phyloP scores from a whole-genome alignment of 2,797 vertebrate genomes.

The Anisognathus igniventris region DNA sequence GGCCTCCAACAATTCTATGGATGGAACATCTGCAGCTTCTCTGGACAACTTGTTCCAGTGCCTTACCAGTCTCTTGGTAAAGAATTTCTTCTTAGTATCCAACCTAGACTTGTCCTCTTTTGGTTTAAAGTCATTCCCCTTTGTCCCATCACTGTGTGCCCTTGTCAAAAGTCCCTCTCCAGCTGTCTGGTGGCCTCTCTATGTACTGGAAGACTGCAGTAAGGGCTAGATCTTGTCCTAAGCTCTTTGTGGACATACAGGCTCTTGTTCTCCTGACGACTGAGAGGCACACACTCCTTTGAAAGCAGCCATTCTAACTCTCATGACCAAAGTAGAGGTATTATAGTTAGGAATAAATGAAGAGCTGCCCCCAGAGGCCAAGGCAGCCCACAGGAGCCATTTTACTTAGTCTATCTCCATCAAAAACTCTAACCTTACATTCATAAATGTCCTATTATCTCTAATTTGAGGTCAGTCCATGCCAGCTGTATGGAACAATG shows the following conservation, averaged over 20 bases:
- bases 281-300: neutral
- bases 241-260: neutral
- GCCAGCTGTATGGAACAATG: neutral
- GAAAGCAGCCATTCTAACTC: neutral
- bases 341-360: neutral
- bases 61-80: neutral
- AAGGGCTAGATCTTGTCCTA: neutral
- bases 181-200: neutral
- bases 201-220: neutral
- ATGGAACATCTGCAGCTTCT: neutral
- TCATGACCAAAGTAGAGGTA: neutral
- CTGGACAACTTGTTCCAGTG: neutral
- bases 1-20: rapidly evolving
- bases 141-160: neutral
- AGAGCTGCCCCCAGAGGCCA: neutral
- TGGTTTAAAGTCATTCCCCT: neutral
- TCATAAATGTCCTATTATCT: neutral
- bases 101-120: neutral
- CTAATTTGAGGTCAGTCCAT: neutral
- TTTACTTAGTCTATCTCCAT: neutral
- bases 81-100: neutral
- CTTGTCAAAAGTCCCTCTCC: neutral
- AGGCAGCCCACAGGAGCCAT: neutral
- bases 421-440: neutral
- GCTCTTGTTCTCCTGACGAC: neutral